phyloP scores from a whole-genome alignment of 1,140 invertebrate genomes.

The Zaprionus capensis region DNA sequence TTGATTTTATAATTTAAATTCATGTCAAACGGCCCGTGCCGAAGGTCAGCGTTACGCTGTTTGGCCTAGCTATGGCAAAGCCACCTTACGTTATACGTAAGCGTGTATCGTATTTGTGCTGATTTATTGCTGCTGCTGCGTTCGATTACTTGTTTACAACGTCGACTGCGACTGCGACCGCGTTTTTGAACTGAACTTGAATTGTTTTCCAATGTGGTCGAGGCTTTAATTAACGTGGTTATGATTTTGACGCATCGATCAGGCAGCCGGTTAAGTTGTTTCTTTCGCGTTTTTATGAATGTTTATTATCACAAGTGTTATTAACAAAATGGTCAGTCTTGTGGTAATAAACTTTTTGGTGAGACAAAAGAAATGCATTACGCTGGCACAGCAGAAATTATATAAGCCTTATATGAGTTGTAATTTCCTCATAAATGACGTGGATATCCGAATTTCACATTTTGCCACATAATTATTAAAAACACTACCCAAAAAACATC shows the following conservation, averaged over 20 bases:
- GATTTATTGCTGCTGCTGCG: constrained; percentile 16
- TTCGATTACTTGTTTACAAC: constrained; percentile 34
- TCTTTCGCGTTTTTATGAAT: neutral
- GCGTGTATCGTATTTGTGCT: constrained; percentile 16
- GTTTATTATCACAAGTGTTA: constrained; percentile 17
- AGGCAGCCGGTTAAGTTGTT: constrained; percentile 26
- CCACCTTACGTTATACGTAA: constrained; percentile 40
- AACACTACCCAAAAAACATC: neutral
- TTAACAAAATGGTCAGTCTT: neutral
- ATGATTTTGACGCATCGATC: constrained; percentile 58
- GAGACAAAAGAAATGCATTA: neutral
- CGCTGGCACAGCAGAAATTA: neutral
- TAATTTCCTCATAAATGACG: constrained; percentile 7
- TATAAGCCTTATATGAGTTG: constrained; percentile 2
- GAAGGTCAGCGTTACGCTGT: constrained; percentile 39
- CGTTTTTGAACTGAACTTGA: constrained; percentile 67
- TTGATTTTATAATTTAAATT: constrained; percentile 40
- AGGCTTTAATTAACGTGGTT: constrained; percentile 49
- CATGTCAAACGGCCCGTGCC: constrained; percentile 37
- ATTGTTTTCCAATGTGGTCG: constrained; percentile 55
- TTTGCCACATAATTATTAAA: neutral
- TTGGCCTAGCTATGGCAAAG: constrained; percentile 18
- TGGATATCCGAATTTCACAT: neutral
- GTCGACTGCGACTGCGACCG: constrained; percentile 2
- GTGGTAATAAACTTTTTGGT: constrained; percentile 11